A percentile compares a stretch with the other conserved stretches of the same genome.
Conservation (phyloP, 23 tunicate species). For the Halocynthia roretzi region DNA sequence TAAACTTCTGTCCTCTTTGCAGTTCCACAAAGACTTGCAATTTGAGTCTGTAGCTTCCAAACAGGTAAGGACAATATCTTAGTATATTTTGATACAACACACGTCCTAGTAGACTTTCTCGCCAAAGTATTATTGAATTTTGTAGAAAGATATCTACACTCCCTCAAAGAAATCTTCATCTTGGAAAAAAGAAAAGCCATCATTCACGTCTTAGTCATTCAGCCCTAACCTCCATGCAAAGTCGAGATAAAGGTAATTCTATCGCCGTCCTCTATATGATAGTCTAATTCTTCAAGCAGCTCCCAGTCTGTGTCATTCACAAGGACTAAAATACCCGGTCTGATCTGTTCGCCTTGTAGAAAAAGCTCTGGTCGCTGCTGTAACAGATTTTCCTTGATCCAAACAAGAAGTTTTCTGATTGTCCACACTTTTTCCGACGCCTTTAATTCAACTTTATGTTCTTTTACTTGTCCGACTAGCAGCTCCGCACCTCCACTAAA, state of each 20-base stretch:
- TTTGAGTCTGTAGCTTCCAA: too few species aligned
- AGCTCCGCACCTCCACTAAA: conserved; percentile 98
- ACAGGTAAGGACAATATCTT: too few species aligned
- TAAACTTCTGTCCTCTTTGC: too few species aligned
- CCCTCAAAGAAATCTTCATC: too few species aligned
- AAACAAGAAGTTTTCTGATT: conserved; percentile 39
- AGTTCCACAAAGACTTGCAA: too few species aligned
- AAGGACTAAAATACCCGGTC: conserved; percentile 91
- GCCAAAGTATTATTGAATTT: too few species aligned
- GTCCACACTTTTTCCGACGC: conserved; percentile 26
- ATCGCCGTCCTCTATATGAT: conserved; percentile 62
- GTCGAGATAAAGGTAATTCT: conserved; percentile 88
- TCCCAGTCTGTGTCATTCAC: conserved; percentile 96
- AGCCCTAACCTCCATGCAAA: conserved; percentile 82
- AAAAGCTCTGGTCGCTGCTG: conserved; percentile 79
- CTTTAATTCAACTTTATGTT: conserved; percentile 40
- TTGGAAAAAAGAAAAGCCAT: neutral
- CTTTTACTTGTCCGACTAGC: conserved; percentile 55
- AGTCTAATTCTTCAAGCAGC: conserved; percentile 40
- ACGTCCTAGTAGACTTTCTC: too few species aligned
- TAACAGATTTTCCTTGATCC: conserved; percentile 81
- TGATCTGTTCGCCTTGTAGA: conserved; percentile 66
- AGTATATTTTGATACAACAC: too few species aligned
- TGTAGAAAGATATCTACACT: too few species aligned
- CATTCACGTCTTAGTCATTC: too few species aligned